phyloP scores from a whole-genome alignment of 2,888 invertebrate species.

The Heliconius sara region DNA sequence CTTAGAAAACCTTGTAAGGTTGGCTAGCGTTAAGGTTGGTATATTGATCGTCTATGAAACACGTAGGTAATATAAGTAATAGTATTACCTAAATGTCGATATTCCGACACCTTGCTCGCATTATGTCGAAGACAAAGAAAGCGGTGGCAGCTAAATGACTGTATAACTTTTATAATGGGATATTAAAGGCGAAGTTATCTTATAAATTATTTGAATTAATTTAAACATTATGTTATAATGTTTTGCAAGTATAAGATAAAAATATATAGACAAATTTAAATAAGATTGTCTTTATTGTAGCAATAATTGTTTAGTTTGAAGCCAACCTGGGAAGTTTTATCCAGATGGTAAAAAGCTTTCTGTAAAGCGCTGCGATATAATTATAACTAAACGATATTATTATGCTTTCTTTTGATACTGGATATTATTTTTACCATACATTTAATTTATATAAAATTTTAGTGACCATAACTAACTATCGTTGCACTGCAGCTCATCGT shows the following conservation, averaged over 20 bases:
- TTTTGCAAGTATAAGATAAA: not conserved
- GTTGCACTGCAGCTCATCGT: too few relatives aligned
- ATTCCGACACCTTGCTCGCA: constrained; percentile 18
- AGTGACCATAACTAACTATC: too few relatives aligned
- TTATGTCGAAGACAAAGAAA: constrained; percentile 22
- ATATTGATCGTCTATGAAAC: constrained; percentile 15
- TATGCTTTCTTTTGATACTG: too few relatives aligned
- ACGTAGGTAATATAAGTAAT: constrained; percentile 18
- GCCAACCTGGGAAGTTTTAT: too few relatives aligned
- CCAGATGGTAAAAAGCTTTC: too few relatives aligned
- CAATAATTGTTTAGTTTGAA: too few relatives aligned
- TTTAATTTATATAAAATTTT: too few relatives aligned
- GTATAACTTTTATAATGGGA: constrained; percentile 10
- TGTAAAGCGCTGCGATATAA: too few relatives aligned
- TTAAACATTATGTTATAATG: not conserved
- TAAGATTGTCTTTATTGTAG: not conserved
- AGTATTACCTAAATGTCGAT: constrained; percentile 13
- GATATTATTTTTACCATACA: too few relatives aligned
- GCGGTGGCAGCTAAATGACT: constrained; percentile 18
- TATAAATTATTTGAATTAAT: constrained; percentile 1
- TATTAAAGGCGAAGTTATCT: constrained; percentile 3
- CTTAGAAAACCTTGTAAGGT: not conserved
- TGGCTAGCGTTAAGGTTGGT: not conserved
- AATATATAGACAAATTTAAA: not conserved
- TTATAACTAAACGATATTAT: too few relatives aligned